Base-by-base conservation (phyloP, 2,888 invertebrate genomes). In the Drosophila formosana region DNA sequence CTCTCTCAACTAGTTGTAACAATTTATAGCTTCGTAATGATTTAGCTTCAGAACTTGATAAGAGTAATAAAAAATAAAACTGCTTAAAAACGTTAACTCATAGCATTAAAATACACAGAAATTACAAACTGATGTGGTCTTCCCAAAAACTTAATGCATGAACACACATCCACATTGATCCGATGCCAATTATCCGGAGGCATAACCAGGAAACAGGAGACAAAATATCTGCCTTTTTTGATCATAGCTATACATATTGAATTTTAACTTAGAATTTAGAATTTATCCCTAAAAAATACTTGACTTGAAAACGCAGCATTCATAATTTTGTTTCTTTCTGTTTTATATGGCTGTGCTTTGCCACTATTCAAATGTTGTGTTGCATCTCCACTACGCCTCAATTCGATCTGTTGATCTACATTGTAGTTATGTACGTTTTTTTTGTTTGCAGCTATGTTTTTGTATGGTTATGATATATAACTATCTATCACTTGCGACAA, bases 401-500 rank as follows among this genome's bases (percentile, higher is more conserved):
- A 18, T 41, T 41, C 18, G 5, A 41, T 30, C 11, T 37, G 37
- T 13, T 4, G 51, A 28, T 3, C 26, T 8, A 11, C 32, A 8
- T 25, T 32, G 8, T 23, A 50, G 23, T 52, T 52, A 49, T 49
- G 34, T 51, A 46, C 41, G 45, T 47, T 47, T 13, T 32, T 32
- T 43, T 41, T 55, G 34, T 50, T 62, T 62, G 43, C 51, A 45
- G 51, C 62, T 62, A 41, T 32, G 13, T 28, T 61, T 37, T 62
- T 26, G 11, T 39, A 8, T 39, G 13, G 46, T 56, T 56, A 23
- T 39, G 66, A 50, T 72, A 60, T 68, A 64, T 75, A 77, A 72
- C 49, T 75, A 72, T 62, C 55, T 73, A 85, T 89, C 86, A 90
- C 81, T 90, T 90, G 77, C 87, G 90, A 63, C 79, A 88, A 80